Conservation (phyloP, 2,113 vertebrate genomes). For the Chloebia gouldiae region DNA sequence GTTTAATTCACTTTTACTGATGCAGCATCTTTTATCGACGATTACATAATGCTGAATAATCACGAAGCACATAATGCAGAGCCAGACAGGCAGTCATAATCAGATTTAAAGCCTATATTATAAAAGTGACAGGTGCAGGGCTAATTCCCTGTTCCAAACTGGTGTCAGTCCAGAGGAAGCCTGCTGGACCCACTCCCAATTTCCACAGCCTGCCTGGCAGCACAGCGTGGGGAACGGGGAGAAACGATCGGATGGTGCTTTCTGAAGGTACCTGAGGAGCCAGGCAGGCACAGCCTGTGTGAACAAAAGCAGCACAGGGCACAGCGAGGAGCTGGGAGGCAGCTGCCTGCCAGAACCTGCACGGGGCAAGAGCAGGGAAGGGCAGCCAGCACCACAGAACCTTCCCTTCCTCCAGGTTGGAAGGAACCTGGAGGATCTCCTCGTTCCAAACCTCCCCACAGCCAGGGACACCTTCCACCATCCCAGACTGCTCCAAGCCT, state of each 20-base stretch:
- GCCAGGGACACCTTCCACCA: neutral
- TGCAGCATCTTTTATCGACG: conserved; percentile 63
- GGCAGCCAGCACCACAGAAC: neutral
- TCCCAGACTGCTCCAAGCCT: neutral
- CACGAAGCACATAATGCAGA: conserved; percentile 32
- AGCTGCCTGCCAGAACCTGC: neutral
- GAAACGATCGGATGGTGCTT: neutral
- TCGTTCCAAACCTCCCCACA: neutral
- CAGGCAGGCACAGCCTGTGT: neutral
- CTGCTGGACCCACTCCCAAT: neutral
- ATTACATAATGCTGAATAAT: conserved; percentile 67
- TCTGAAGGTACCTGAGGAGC: neutral
- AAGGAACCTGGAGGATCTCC: neutral
- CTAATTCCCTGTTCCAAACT: neutral
- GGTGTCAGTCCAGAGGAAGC: neutral
- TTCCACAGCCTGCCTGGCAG: neutral
- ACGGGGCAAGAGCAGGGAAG: neutral
- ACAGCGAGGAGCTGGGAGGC: neutral
- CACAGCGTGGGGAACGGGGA: rapidly evolving
- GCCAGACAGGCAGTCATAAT: conserved; percentile 57
- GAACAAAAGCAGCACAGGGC: neutral
- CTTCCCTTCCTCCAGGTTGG: no score
- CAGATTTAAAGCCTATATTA: conserved; percentile 56
- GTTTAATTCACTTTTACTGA: conserved; percentile 57
- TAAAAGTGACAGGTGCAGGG: conserved; percentile 45